Conservation (phyloP, 2,113 vertebrate genomes). For the Daubentonia madagascariensis region DNA sequence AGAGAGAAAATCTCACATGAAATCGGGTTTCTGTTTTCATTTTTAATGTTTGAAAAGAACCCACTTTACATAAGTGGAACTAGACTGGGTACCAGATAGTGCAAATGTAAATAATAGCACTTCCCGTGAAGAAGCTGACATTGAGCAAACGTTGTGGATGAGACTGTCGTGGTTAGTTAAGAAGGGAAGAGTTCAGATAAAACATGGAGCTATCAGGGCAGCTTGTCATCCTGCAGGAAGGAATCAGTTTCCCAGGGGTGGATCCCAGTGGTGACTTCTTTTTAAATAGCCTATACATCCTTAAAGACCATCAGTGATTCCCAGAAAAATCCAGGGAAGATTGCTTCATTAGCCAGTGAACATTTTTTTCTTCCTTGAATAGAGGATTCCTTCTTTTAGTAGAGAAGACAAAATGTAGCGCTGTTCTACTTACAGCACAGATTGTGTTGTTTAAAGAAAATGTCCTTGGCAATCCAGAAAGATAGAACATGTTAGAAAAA, state of each 20-base stretch:
- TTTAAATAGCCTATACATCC: neutral
- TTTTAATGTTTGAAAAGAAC: neutral
- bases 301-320: neutral
- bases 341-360: neutral
- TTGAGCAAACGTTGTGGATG: neutral
- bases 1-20: neutral
- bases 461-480: neutral
- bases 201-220: accelerated
- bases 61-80: neutral
- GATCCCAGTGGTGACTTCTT: accelerated
- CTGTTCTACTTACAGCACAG: conserved; percentile 10
- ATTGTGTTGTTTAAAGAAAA: conserved; percentile 12
- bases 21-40: neutral
- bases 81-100: neutral
- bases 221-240: neutral
- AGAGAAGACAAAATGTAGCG: neutral
- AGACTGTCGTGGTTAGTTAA: neutral
- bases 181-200: neutral
- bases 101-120: neutral
- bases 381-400: neutral
- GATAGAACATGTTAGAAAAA: neutral
- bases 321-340: neutral
- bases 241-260: accelerated
- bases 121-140: accelerated
- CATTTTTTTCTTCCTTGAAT: neutral